Percentiles rank a stretch among this genome's conserved stretches.
Evolutionary conservation across 2,113 vertebrate species (phyloP).

Genomic region (Tragelaphus strepsiceros): DNA sequence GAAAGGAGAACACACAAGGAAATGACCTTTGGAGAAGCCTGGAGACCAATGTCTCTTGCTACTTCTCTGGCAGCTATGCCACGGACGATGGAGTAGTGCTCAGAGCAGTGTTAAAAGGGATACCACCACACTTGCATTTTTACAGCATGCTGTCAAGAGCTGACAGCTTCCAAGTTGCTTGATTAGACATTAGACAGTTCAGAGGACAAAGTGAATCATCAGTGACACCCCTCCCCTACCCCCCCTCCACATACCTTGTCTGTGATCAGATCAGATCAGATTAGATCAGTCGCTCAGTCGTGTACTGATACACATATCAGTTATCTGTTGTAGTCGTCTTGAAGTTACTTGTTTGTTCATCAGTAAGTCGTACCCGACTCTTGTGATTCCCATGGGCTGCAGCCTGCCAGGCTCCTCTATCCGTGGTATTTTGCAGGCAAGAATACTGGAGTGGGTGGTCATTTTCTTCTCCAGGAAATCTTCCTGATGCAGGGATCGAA

Average conservation of each 20-base stretch:
- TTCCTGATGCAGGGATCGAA: not conserved
- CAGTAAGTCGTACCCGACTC: not conserved
- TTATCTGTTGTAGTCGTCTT: not conserved
- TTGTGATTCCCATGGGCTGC: not conserved
- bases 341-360: not conserved
- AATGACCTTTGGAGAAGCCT: not conserved
- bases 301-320: not conserved
- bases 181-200: not conserved
- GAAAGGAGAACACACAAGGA: not conserved
- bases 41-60: not conserved
- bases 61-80: not conserved
- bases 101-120: not conserved
- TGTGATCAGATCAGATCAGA: not conserved
- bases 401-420: not conserved
- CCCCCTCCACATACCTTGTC: fast-evolving
- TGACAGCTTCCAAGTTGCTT: not conserved
- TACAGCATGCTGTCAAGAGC: not conserved
- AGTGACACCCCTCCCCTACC: fast-evolving
- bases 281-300: too few species aligned
- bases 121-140: fast-evolving
- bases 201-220: not conserved
- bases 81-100: fast-evolving
- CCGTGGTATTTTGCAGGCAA: not conserved
- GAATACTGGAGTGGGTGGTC: not conserved
- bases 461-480: not conserved